Conservation (phyloP, 2,113 vertebrate species). For the Hyla sarda region DNA sequence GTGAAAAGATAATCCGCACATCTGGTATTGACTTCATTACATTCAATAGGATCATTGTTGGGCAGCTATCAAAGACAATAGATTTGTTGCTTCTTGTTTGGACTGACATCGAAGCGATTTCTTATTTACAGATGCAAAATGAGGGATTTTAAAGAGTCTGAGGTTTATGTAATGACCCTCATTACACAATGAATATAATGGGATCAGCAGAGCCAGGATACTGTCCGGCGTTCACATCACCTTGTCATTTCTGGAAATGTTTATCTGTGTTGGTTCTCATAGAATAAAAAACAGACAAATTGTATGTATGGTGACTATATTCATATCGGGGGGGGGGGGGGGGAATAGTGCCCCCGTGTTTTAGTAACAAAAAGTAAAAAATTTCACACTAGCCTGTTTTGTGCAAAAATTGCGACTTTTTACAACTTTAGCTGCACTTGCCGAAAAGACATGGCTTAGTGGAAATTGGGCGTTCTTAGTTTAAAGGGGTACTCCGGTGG, state of each 20-base stretch:
- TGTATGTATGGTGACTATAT: no score
- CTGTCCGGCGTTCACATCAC: background rate
- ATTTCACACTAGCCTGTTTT: no score
- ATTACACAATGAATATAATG: slow-evolving; percentile 20
- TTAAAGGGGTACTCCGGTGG: no score
- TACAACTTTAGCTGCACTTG: no score
- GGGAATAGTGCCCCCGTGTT: no score
- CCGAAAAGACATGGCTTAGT: no score
- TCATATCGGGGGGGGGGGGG: no score
- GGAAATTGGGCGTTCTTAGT: no score
- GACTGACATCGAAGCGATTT: slow-evolving; percentile 9
- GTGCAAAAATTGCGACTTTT: no score
- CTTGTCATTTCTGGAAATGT: background rate
- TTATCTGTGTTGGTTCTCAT: background rate
- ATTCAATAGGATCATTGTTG: background rate
- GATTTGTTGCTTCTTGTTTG: background rate
- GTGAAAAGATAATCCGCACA: slow-evolving; percentile 1
- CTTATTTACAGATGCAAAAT: slow-evolving; percentile 29
- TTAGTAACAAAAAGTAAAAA: no score
- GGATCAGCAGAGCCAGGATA: background rate
- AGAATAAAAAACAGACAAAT: no score
- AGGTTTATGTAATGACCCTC: slow-evolving; percentile 14
- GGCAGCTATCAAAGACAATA: background rate
- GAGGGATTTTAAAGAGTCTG: background rate
- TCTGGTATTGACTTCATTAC: slow-evolving; percentile 24